Conservation (phyloP, 2,797 vertebrate species). For the Xyrichtys novacula region DNA sequence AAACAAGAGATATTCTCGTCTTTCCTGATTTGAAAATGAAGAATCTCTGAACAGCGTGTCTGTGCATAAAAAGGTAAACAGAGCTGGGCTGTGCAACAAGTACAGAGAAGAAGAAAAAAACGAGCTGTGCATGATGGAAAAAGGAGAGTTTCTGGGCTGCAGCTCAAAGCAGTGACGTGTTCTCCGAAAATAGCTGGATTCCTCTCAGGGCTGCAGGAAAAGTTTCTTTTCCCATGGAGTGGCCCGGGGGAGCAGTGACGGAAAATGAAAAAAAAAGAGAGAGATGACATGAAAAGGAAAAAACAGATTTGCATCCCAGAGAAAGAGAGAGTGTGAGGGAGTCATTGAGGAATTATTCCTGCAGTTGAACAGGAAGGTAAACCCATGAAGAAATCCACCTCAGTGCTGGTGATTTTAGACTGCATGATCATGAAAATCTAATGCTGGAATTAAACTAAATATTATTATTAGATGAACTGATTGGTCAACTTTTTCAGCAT, state of each 20-base stretch:
- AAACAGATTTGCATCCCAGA: constrained; percentile 29
- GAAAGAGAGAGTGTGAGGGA: neutral
- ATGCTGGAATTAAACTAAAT: no score
- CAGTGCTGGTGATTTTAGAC: no score
- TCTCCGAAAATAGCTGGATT: constrained; percentile 83
- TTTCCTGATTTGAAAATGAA: neutral
- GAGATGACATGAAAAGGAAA: constrained; percentile 23
- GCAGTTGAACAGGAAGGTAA: neutral
- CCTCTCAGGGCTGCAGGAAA: constrained; percentile 75
- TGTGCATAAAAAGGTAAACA: constrained; percentile 23
- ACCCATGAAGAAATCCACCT: no score
- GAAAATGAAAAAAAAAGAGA: constrained; percentile 26
- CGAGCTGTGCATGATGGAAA: constrained; percentile 33
- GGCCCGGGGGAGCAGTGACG: constrained; percentile 63
- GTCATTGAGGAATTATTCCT: constrained; percentile 7
- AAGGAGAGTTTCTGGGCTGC: constrained; percentile 72
- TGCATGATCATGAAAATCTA: no score
- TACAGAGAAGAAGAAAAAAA: neutral
- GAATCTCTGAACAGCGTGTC: neutral
- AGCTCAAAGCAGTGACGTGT: constrained; percentile 79
- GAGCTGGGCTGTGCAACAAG: constrained; percentile 55
- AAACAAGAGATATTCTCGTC: neutral
- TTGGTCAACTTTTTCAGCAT: no score
- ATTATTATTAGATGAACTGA: no score
- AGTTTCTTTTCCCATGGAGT: constrained; percentile 85